Evolutionary conservation across 2,888 invertebrate species (phyloP).

Genomic region (Notodonta dromedarius): DNA sequence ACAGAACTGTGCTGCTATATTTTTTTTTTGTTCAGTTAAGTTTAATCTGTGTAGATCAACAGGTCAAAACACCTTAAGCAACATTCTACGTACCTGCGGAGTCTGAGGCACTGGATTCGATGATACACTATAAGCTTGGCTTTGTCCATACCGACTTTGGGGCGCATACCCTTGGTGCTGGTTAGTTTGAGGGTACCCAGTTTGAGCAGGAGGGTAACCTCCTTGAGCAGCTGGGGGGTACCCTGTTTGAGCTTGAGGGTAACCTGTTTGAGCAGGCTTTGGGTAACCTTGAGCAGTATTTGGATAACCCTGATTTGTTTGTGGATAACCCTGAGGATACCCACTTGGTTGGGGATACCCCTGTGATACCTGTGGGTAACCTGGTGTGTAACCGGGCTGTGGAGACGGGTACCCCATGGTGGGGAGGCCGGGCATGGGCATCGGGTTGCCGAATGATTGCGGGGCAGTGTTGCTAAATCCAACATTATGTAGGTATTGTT

Average conservation of each 20-base stretch:
- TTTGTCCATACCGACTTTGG: constrained; percentile 45
- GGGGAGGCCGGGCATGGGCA: constrained; percentile 76
- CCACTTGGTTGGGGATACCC: constrained; percentile 53
- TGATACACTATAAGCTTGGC: constrained; percentile 56
- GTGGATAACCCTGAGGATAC: constrained; percentile 51
- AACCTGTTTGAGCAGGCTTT: constrained; percentile 15
- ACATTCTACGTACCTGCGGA: constrained; percentile 64
- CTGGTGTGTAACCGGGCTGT: constrained; percentile 62
- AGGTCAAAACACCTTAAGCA: neutral
- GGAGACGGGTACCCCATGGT: constrained; percentile 71
- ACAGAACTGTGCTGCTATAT: too few species aligned
- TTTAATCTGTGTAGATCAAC: too few species aligned
- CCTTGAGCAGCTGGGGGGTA: too few species aligned
- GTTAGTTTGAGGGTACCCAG: constrained; percentile 47
- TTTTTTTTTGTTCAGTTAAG: too few species aligned
- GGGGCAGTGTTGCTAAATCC: constrained; percentile 78
- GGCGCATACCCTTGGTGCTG: constrained; percentile 61
- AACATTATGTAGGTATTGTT: constrained; percentile 75
- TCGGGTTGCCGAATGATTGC: constrained; percentile 78
- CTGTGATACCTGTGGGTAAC: constrained; percentile 67
- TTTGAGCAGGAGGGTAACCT: constrained; percentile 32
- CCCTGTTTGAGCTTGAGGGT: constrained; percentile 21
- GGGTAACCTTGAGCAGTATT: constrained; percentile 41
- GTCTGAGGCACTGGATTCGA: constrained; percentile 50
- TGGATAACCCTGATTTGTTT: constrained; percentile 51